A percentile compares a stretch with the other conserved stretches of the same genome.
Evolutionary conservation across 1,140 invertebrate species (phyloP).

Genomic region (Odontomachus brunneus): DNA sequence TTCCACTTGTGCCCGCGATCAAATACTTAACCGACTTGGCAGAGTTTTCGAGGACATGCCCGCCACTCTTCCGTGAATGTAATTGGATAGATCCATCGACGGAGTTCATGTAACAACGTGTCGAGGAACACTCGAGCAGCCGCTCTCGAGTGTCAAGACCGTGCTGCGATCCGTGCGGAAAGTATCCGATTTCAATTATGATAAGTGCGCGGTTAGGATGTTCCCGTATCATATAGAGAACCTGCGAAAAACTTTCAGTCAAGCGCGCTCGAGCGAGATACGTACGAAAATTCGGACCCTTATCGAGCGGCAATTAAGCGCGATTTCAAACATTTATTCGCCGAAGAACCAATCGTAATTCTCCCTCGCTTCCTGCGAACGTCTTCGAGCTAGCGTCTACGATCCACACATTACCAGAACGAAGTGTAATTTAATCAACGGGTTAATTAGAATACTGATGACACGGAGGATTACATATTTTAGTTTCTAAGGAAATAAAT

Average conservation of each 20-base stretch:
- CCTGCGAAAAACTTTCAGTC: constrained; percentile 5
- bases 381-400: background rate
- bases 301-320: constrained; percentile 25
- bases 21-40: constrained; percentile 41
- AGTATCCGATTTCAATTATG: constrained; percentile 62
- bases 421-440: background rate
- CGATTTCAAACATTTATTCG: constrained; percentile 14
- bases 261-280: background rate
- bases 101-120: constrained; percentile 58
- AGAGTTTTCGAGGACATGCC: constrained; percentile 43
- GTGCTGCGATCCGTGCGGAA: constrained; percentile 57
- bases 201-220: constrained; percentile 56
- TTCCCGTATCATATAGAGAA: constrained; percentile 46
- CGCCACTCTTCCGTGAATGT: constrained; percentile 20
- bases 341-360: background rate
- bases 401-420: background rate
- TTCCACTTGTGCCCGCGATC: constrained; percentile 20
- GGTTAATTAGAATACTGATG: background rate
- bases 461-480: background rate
- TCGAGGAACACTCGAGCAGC: constrained; percentile 53
- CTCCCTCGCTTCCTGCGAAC: background rate
- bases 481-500: background rate
- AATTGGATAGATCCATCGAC: constrained; percentile 56
- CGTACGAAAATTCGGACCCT: background rate
- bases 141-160: constrained; percentile 50